Conservation (phyloP, 2,797 vertebrate genomes). For the Eulemur albifrons region DNA sequence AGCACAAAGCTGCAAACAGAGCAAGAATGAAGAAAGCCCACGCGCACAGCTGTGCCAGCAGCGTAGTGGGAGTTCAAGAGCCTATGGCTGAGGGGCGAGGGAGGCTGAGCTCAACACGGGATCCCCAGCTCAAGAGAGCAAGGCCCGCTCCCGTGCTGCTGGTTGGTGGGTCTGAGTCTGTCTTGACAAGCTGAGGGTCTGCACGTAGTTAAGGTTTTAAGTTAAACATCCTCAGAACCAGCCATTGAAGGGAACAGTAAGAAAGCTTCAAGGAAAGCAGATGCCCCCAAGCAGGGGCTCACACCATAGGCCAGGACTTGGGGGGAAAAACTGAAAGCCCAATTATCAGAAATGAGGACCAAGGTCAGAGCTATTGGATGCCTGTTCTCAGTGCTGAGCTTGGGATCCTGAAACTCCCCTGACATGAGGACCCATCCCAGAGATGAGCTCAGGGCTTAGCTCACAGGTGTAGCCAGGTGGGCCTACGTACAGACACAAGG, state of each 20-base stretch:
- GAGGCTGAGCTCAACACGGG: neutral
- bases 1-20: neutral
- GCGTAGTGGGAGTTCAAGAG: neutral
- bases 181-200: neutral
- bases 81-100: neutral
- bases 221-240: neutral
- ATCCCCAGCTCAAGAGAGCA: neutral
- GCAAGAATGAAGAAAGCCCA: neutral
- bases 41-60: neutral
- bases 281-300: neutral
- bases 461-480: neutral
- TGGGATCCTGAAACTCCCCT: neutral
- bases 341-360: neutral
- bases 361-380: neutral
- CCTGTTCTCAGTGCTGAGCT: neutral
- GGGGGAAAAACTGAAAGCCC: neutral
- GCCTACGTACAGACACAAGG: neutral
- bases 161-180: neutral
- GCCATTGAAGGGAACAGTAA: neutral
- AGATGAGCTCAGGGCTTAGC: neutral
- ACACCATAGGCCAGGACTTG: neutral
- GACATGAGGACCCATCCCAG: neutral
- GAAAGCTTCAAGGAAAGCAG: neutral
- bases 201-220: neutral
- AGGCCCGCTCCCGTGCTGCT: neutral